Conservation (phyloP, 2,113 vertebrate species). For the Verasper variegatus region DNA sequence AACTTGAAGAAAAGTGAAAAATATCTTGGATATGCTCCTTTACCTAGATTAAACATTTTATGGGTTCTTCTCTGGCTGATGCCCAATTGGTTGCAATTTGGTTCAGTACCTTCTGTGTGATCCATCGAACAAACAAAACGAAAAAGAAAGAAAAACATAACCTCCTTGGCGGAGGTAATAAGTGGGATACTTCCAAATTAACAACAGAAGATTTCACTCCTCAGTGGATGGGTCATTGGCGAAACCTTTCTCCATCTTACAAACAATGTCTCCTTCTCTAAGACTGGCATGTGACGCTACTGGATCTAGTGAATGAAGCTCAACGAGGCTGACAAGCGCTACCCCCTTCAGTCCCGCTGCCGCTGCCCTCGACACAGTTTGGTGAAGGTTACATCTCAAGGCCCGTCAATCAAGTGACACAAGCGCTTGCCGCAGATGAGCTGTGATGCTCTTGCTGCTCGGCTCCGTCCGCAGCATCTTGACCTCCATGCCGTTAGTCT, state of each 20-base stretch:
- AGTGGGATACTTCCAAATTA: neutral
- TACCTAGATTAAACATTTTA: too few relatives aligned
- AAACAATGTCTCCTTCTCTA: conserved; percentile 21
- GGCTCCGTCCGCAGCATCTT: conserved; percentile 37
- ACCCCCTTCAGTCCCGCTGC: conserved; percentile 58
- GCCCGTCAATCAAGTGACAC: conserved; percentile 79
- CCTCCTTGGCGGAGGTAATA: too few relatives aligned
- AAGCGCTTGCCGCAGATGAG: conserved; percentile 68
- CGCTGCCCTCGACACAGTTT: conserved; percentile 74
- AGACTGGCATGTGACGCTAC: conserved; percentile 71
- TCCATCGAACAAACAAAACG: neutral
- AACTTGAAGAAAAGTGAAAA: too few relatives aligned
- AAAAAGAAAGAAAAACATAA: neutral
- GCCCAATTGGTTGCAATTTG: too few relatives aligned
- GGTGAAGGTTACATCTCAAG: conserved; percentile 76
- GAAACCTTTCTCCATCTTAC: conserved; percentile 38
- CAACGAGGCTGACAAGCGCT: conserved; percentile 74
- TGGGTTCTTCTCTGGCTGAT: too few relatives aligned
- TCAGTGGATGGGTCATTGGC: conserved; percentile 18
- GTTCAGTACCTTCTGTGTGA: too few relatives aligned
- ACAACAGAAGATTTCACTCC: neutral
- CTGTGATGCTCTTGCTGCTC: conserved; percentile 59
- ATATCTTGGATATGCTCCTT: too few relatives aligned
- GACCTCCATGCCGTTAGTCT: conserved; percentile 57
- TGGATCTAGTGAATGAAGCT: conserved; percentile 63